phyloP scores from a whole-genome alignment of 2,888 invertebrate species.

The Acleris cristana region DNA sequence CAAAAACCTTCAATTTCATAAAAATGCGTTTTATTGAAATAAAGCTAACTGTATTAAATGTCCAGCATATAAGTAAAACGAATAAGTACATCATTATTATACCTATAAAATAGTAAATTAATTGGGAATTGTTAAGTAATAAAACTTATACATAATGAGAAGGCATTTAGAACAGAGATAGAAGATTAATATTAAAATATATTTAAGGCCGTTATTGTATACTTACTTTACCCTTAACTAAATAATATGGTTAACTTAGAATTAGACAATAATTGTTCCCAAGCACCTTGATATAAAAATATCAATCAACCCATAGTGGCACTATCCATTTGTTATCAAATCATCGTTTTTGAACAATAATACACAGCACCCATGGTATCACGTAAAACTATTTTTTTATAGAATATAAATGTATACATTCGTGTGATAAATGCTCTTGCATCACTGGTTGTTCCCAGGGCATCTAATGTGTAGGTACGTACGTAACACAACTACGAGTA shows the following conservation, averaged over 20 bases:
- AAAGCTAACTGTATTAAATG: slow-evolving; percentile 23
- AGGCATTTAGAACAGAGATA: slow-evolving; percentile 16
- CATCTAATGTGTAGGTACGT: background rate
- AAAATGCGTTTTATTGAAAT: slow-evolving; percentile 20
- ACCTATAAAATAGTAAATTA: slow-evolving; percentile 17
- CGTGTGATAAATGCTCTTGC: slow-evolving; percentile 12
- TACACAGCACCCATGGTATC: slow-evolving; percentile 31
- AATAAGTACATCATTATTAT: background rate
- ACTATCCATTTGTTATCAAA: slow-evolving; percentile 37
- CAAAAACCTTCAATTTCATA: background rate
- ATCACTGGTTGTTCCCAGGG: background rate
- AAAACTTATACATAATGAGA: slow-evolving; percentile 9
- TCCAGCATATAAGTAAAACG: too few species aligned
- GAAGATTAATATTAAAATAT: slow-evolving; percentile 13
- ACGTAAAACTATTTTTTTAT: slow-evolving; percentile 6
- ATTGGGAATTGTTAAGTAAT: slow-evolving; percentile 19
- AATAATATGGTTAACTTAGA: slow-evolving; percentile 31
- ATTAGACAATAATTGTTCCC: slow-evolving; percentile 46
- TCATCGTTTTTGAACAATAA: slow-evolving; percentile 15
- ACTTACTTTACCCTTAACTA: slow-evolving; percentile 34
- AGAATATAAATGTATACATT: slow-evolving; percentile 19
- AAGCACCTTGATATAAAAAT: slow-evolving; percentile 52
- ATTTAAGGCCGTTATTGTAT: slow-evolving; percentile 20
- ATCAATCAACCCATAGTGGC: slow-evolving; percentile 38
- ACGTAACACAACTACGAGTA: background rate